Base-by-base conservation (phyloP, 2,797 vertebrate species). In the Sebastes matsubarae region DNA sequence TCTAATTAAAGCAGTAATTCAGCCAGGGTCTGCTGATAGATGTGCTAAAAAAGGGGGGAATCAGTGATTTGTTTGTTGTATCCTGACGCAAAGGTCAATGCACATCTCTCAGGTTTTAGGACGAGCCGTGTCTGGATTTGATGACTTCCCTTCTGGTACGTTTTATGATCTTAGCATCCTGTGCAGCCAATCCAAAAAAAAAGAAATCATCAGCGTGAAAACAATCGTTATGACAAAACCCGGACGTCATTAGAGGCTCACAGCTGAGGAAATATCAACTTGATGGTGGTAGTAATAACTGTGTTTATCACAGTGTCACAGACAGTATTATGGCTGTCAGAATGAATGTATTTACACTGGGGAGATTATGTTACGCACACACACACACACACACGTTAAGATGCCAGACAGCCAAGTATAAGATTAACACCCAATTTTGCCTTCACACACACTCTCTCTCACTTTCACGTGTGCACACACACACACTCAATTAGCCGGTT, bases 341-440 rank as follows among this genome's bases (percentile, higher is more conserved):
- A 76, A 29, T 69, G 68, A 88, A 74, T 67, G 54, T 84, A 83
- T 94, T 91, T 93, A 91, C 89, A 85, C 85, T 61, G 20, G 79
- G 64, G 73, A 88, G 88, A 89, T 83, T 78, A 76, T 88, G 75
- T 90, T 90, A 80, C 79, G 5, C 86, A 66, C 79, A 64, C 75
- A 36, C 34, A 34, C 32, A 36, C 11, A 42, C 38, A 52, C 50
- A 68, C 78, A 52, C 74, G 67, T 61, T 46, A 27, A 82, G 79
- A 84, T 76, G 83, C 75, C 66, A 88, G 77, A 82, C 90, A 88
- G 81, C 85, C 87, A 84, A 79, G 72, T 69, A 86, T 87, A 89
- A 86, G 87, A 93, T 90, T 91, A 90, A 92, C 85, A 85, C 81
- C 90, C 93, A 82, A 91, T 91, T 91, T 92, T n/a, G 67, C 70